Evolutionary conservation across 2,888 invertebrate genomes (phyloP), one percentile per base, ranked within the genome.

Genomic region (Eucriotettix oculatus): DNA sequence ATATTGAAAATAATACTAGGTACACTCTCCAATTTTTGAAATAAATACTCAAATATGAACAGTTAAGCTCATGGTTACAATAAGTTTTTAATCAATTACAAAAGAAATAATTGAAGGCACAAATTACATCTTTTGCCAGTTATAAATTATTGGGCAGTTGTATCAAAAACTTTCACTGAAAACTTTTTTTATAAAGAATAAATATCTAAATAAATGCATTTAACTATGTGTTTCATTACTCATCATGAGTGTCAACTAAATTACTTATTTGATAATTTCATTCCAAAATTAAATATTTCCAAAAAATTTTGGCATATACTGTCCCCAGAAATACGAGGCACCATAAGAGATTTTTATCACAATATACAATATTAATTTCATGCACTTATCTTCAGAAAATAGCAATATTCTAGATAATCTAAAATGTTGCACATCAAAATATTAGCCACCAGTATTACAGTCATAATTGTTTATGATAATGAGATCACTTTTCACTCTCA

Each of bases 401-500:
- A 57, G 44, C 57, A 57, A 44, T 16, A 44, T 56, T 56, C 29
- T 29, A 29, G 29, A 29, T 29, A 29, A 29, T 29, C 29, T 29
- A 29, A 29, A 29, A 29, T 29, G 29, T 29, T 29, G 29, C 29
- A 29, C 29, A 29, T 29, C 29, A 29, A 29, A 29, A 29, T 29
- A 29, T 29, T 29, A 29, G 29, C 29, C 29, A 29, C n/a, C 48
- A 14, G 48, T 48, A 48, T 48, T 48, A 48, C 48, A 48, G n/a
- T 48, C n/a, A 42, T 42, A 16, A n/a, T 12, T 17, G 9, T 9
- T 11, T 56, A 42, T 56, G 12, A n/a, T 56, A 16, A 42, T 59
- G 59, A 59, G 59, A 59, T 59, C 59, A 59, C 29, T 44, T 59
- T 48, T n/a, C 48, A 14, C 42, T 58, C 58, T 58, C 41, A 42